Base-by-base conservation (phyloP, 1,140 invertebrate species). In the Saxidomus purpurata region DNA sequence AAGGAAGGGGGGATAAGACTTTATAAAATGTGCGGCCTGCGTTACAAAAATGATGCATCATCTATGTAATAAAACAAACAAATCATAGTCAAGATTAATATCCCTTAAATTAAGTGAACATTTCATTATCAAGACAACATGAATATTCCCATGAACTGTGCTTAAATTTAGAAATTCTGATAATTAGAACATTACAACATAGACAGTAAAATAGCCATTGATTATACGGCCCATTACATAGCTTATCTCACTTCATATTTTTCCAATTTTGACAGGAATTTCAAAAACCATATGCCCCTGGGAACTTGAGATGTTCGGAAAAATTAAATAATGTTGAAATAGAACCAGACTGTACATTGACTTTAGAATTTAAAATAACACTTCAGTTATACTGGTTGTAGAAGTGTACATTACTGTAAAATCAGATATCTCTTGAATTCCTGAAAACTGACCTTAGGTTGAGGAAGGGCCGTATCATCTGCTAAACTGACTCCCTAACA, bases 201-300 rank as follows among this genome's bases (percentile, higher is more conserved):
- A 67, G 61, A 81, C 86, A 88, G 15, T 28, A n/a, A 81, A 88
- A 22, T 55, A 40, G 36, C 61, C 38, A 61, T 71, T 67, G 86
- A 88, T 88, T 88, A 67, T 38, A 69, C 59, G 86, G 34, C 77
- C 71, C 86, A 81, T 88, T 88, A 52, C 31, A 59, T 4, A 47
- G 8, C 76, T 81, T 88, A 88, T 88, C 86, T 88, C 19, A 9
- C 28, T 40, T 81, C 59, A 88, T 88, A 88, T 69, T 69, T 71
- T 81, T 79, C n/a, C 71, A 81, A 88, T 80, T 88, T 71, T 88
- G 86, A 88, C 86, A 88, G 63, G 36, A 81, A 69, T 67, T 79
- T 87, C 38, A 52, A 80, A 77, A 76, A 52, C 76, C 86, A 88
- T 81, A 88, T 88, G 86, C 86, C 86, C 86, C 76, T 88, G 86